Conservation (phyloP, 2,888 invertebrate species). For the Cryptus armator region DNA sequence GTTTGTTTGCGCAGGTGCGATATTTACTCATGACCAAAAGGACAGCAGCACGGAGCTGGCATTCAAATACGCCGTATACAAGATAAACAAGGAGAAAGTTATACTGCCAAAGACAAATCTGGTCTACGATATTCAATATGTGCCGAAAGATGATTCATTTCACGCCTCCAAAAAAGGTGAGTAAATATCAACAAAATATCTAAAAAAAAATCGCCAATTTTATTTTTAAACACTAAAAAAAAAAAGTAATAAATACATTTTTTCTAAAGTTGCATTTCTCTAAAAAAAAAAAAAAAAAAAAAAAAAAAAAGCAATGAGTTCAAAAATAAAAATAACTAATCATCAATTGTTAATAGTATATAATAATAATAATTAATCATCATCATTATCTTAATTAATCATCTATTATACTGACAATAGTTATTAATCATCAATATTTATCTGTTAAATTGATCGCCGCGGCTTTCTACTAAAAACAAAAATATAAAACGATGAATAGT, state of each 20-base stretch:
- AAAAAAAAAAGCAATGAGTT: too few relatives aligned
- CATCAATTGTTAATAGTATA: too few relatives aligned
- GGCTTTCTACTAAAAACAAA: background rate
- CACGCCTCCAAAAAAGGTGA: constrained; percentile 91
- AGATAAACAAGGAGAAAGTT: constrained; percentile 91
- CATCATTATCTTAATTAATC: too few relatives aligned
- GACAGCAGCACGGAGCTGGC: constrained; percentile 91
- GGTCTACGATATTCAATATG: constrained; percentile 91
- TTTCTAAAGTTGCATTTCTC: too few relatives aligned
- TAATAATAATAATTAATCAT: too few relatives aligned
- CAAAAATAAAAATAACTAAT: too few relatives aligned
- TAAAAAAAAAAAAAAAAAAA: too few relatives aligned
- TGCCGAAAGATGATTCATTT: constrained; percentile 91
- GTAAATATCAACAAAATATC: constrained; percentile 57
- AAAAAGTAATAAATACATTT: too few relatives aligned
- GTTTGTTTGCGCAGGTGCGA: constrained; percentile 88
- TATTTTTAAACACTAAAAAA: too few relatives aligned
- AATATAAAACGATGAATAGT: background rate
- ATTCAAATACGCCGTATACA: constrained; percentile 93
- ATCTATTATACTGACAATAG: too few relatives aligned
- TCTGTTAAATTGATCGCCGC: background rate
- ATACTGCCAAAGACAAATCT: constrained; percentile 91
- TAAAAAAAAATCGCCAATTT: background rate
- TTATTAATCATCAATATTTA: background rate
- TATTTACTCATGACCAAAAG: constrained; percentile 91